Conservation (phyloP, 2,113 vertebrate species). For the Panthera leo region DNA sequence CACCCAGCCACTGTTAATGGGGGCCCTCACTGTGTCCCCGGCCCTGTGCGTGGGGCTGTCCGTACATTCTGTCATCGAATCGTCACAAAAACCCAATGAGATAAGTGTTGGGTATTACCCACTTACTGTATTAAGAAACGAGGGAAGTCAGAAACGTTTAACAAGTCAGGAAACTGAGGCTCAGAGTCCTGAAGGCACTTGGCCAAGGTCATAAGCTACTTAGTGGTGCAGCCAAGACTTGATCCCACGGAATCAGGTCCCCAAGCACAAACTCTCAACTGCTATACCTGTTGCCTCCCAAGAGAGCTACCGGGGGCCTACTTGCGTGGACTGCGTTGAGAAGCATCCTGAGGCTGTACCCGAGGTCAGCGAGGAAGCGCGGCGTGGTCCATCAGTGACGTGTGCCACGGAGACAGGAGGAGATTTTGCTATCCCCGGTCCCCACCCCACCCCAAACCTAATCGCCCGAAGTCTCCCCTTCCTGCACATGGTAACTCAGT, state of each 20-base stretch:
- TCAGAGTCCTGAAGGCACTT: neutral
- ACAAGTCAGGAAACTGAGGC: neutral
- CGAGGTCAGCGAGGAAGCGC: neutral
- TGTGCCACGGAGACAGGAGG: neutral
- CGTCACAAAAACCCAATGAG: neutral
- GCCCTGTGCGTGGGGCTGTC: neutral
- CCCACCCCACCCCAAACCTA: neutral
- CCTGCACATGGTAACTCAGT: neutral
- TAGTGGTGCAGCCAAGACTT: neutral
- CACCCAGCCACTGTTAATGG: neutral
- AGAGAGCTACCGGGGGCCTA: neutral
- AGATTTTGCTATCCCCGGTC: neutral
- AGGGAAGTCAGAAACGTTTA: neutral
- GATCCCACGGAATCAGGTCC: neutral
- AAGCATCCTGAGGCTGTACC: neutral
- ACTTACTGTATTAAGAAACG: neutral
- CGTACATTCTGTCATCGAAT: neutral
- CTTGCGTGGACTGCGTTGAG: rapidly evolving
- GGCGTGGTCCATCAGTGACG: no score
- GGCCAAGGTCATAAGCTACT: neutral
- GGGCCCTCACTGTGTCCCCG: neutral
- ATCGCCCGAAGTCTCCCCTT: neutral
- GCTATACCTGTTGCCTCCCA: no score
- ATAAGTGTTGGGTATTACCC: neutral
- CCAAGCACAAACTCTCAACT: neutral